These are phyloP conservation scores for Nowickia ferox DNA, from an alignment of 2,888 invertebrate species.

Conservation along the genomic window DNA sequence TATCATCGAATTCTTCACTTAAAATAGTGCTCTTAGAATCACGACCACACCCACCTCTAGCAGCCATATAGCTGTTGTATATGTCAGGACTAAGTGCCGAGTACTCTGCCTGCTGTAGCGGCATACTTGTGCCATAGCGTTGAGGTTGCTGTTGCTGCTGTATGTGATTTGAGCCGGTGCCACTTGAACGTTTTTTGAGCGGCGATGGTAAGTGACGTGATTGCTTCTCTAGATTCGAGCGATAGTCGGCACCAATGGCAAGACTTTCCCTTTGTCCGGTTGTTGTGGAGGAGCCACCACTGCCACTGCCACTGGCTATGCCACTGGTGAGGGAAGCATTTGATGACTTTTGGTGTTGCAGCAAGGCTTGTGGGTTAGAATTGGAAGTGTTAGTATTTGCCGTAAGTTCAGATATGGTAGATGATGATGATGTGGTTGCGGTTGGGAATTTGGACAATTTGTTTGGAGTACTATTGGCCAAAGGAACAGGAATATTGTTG, in stretches of 20 bases:
- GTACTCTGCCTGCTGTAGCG: slow-evolving; percentile 44
- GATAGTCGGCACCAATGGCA: slow-evolving; percentile 72
- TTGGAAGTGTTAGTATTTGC: slow-evolving; percentile 76
- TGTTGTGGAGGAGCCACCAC: slow-evolving; percentile 55
- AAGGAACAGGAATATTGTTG: slow-evolving; percentile 55
- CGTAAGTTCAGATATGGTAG: slow-evolving; percentile 81
- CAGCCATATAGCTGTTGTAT: slow-evolving; percentile 75
- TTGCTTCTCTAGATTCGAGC: slow-evolving; percentile 77
- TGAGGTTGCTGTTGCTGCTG: slow-evolving; percentile 70
- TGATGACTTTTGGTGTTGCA: slow-evolving; percentile 69
- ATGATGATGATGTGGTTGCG: slow-evolving; percentile 79
- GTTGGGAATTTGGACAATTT: slow-evolving; percentile 72
- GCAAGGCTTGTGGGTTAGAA: slow-evolving; percentile 69
- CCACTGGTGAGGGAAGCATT: slow-evolving; percentile 69
- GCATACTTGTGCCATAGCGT: slow-evolving; percentile 69
- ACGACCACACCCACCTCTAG: slow-evolving; percentile 79
- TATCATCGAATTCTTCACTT: slow-evolving; percentile 83
- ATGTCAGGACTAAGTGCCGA: slow-evolving; percentile 78
- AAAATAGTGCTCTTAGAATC: slow-evolving; percentile 82
- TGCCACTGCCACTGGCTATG: slow-evolving; percentile 71
- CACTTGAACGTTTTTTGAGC: slow-evolving; percentile 77
- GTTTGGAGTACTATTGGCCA: slow-evolving; percentile 62
- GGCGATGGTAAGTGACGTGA: slow-evolving; percentile 82
- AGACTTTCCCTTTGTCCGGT: slow-evolving; percentile 72
- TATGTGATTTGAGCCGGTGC: slow-evolving; percentile 68